Conservation (phyloP, 2,113 vertebrate species). For the Pachypanchax playfairii region DNA sequence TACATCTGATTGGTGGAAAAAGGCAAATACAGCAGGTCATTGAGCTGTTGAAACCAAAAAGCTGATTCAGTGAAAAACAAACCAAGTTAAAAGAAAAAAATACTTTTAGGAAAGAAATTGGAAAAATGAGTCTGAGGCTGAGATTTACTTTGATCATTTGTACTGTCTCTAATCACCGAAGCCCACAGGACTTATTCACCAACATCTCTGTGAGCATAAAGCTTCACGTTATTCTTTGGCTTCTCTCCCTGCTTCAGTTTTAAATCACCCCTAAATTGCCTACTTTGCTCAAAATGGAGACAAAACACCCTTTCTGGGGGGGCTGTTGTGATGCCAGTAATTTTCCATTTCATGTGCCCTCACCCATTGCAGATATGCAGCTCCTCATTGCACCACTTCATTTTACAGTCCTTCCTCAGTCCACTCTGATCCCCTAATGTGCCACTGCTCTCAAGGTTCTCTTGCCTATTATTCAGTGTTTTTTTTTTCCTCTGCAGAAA, state of each 20-base stretch:
- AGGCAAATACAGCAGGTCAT: constrained; percentile 72
- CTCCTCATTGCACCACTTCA: constrained; percentile 40
- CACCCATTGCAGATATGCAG: constrained; percentile 49
- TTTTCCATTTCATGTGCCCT: constrained; percentile 66
- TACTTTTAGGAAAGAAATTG: constrained; percentile 14
- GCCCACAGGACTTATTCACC: constrained; percentile 7
- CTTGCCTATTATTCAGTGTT: constrained; percentile 52
- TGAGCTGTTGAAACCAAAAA: constrained; percentile 67
- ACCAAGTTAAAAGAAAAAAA: constrained; percentile 19
- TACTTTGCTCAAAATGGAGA: constrained; percentile 65
- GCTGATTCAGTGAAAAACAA: constrained; percentile 65
- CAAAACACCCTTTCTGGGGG: constrained; percentile 50
- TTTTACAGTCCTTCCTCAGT: constrained; percentile 48
- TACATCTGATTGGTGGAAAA: constrained; percentile 62
- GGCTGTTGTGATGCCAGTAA: constrained; percentile 56
- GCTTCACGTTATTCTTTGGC: constrained; percentile 1
- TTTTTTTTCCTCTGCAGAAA: not conserved
- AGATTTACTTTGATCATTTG: not conserved
- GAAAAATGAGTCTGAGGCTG: constrained; percentile 13
- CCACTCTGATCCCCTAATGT: constrained; percentile 56
- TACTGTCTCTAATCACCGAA: constrained; percentile 8
- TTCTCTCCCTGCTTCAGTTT: constrained; percentile 9
- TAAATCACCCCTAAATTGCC: constrained; percentile 40
- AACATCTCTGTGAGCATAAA: not conserved
- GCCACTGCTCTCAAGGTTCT: constrained; percentile 52